phyloP scores from a whole-genome alignment of 2,888 invertebrate genomes.

The Automeris io region DNA sequence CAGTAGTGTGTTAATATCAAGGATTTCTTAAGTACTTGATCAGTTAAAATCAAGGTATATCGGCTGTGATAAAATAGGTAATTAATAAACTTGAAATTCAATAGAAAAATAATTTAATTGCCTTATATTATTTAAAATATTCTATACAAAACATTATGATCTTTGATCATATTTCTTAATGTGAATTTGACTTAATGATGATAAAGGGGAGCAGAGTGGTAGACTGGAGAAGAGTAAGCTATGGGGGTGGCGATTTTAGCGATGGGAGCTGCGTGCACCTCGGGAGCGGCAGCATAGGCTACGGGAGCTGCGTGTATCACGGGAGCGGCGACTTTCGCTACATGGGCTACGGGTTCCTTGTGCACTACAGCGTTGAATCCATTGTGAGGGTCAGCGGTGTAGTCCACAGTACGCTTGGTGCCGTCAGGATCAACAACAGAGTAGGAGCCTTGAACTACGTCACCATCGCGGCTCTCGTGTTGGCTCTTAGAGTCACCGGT shows the following conservation, averaged over 20 bases:
- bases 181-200: slow-evolving; percentile 30
- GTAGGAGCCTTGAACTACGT: slow-evolving; percentile 71
- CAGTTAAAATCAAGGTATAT: no score
- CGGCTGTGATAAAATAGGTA: neutral
- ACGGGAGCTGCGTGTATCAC: slow-evolving; percentile 39
- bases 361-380: slow-evolving; percentile 77
- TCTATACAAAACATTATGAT: slow-evolving; percentile 10
- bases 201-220: slow-evolving; percentile 41
- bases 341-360: slow-evolving; percentile 47
- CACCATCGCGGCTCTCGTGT: slow-evolving; percentile 64
- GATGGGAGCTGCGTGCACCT: slow-evolving; percentile 28
- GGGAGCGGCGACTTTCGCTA: slow-evolving; percentile 35
- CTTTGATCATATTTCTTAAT: slow-evolving; percentile 29
- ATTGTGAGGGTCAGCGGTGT: slow-evolving; percentile 64
- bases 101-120: slow-evolving; percentile 17
- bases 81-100: neutral
- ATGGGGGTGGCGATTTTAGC: slow-evolving; percentile 56
- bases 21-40: no score
- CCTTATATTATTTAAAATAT: slow-evolving; percentile 6
- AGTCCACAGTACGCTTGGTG: slow-evolving; percentile 74
- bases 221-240: slow-evolving; percentile 46
- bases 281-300: slow-evolving; percentile 32
- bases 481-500: slow-evolving; percentile 68
- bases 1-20: no score
- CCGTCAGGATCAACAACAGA: slow-evolving; percentile 75